Percentiles rank a stretch among this genome's conserved stretches.
Conservation (phyloP, 2,113 vertebrate genomes). For the Myotis yumanensis region DNA sequence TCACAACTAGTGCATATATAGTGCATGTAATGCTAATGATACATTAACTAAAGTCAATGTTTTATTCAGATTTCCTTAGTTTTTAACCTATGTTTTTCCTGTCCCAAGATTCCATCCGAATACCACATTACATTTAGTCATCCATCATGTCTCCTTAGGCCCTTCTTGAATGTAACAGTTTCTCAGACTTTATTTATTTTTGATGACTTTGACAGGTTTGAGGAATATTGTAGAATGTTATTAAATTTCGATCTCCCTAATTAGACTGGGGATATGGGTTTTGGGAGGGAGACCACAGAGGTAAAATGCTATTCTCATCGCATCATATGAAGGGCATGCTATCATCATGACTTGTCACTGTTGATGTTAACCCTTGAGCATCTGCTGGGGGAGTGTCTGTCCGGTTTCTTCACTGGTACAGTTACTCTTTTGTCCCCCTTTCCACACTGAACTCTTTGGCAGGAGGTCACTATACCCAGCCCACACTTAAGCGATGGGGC, state of each 20-base stretch:
- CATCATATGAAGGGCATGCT: neutral
- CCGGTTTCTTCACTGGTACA: neutral
- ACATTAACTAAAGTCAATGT: neutral
- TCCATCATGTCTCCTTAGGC: neutral
- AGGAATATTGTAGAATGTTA: neutral
- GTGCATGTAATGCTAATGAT: neutral
- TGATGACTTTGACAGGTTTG: neutral
- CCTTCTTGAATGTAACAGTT: neutral
- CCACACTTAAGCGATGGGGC: neutral
- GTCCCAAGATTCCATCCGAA: neutral
- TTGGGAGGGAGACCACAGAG: neutral
- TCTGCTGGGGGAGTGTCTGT: neutral
- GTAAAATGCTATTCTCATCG: neutral
- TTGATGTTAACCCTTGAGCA: neutral
- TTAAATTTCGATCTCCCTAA: neutral
- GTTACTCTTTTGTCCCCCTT: neutral
- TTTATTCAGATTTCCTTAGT: slow-evolving; percentile 1
- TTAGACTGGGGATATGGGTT: neutral
- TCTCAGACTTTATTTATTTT: neutral
- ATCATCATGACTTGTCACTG: neutral
- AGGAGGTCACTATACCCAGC: neutral
- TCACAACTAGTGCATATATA: neutral
- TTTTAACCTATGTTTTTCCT: neutral
- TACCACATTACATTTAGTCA: neutral
- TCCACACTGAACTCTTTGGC: neutral